phyloP scores from a whole-genome alignment of 2,888 invertebrate genomes.

The Hypomecis punctinalis region DNA sequence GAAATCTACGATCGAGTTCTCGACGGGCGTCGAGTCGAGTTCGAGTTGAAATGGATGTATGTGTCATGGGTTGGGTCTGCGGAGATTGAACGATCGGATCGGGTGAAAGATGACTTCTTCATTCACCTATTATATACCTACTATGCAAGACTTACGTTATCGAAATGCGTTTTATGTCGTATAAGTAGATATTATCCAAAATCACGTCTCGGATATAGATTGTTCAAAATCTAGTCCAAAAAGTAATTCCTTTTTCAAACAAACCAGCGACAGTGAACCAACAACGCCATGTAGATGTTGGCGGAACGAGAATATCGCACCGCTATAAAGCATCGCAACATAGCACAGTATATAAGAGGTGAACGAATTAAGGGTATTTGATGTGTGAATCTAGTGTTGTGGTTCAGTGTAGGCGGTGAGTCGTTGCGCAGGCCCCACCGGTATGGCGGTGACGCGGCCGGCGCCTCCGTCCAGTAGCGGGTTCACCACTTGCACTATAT shows the following conservation, averaged over 20 bases:
- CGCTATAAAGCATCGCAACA: background rate
- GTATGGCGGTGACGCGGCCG: conserved; percentile 77
- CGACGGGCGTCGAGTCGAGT: conserved; percentile 49
- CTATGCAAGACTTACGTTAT: too few relatives aligned
- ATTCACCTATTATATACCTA: too few relatives aligned
- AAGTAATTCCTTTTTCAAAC: too few relatives aligned
- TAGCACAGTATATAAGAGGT: background rate
- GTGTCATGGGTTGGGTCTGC: conserved; percentile 57
- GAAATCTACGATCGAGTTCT: conserved; percentile 76
- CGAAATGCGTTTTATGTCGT: too few relatives aligned
- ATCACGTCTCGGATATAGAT: too few relatives aligned
- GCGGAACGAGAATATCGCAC: too few relatives aligned
- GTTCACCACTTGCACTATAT: conserved; percentile 83
- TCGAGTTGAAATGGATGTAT: conserved; percentile 38
- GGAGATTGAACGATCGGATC: conserved; percentile 44
- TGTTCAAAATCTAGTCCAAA: too few relatives aligned
- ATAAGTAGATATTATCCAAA: too few relatives aligned
- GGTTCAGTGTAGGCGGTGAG: conserved; percentile 71
- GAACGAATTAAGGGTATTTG: background rate
- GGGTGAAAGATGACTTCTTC: background rate
- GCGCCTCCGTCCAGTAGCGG: conserved; percentile 79
- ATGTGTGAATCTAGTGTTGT: conserved; percentile 50
- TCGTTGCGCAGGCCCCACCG: conserved; percentile 75
- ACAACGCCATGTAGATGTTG: too few relatives aligned
- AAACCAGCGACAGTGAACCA: too few relatives aligned